Evolutionary conservation across 2,113 vertebrate species (phyloP).

Genomic region (Euleptes europaea): DNA sequence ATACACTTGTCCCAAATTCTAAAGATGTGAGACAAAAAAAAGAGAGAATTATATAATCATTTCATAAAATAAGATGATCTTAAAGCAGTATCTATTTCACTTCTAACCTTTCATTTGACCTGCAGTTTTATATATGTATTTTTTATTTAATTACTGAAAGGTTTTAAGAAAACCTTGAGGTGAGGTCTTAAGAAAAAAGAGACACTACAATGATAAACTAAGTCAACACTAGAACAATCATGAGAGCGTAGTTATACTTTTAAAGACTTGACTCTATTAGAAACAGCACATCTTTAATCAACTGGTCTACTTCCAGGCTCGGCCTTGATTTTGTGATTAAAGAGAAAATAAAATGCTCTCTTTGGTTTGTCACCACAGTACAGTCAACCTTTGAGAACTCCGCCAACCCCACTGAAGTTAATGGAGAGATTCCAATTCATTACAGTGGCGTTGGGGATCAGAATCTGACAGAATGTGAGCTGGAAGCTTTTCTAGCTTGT

Average conservation of each 20-base stretch:
- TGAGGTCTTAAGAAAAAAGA: too few relatives aligned
- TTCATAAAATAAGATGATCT: too few relatives aligned
- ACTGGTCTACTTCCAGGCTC: background rate
- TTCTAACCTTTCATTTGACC: background rate
- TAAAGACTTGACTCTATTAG: background rate
- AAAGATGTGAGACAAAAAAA: background rate
- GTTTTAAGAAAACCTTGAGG: background rate
- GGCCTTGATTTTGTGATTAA: background rate
- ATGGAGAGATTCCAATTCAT: background rate
- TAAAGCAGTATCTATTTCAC: accelerated
- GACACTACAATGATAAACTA: background rate
- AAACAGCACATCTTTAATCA: background rate
- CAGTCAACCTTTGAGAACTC: background rate
- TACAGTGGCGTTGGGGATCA: background rate
- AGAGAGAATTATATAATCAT: background rate
- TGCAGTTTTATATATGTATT: background rate
- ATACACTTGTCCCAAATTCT: too few relatives aligned
- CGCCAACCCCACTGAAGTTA: background rate
- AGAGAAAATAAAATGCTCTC: background rate
- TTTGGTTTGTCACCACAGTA: background rate
- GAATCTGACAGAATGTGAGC: background rate
- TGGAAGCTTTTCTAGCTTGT: background rate
- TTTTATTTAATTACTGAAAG: background rate
- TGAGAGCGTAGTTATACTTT: background rate
- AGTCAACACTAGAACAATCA: background rate